These are phyloP conservation scores for Drosophila elegans DNA, from an alignment of 1,140 invertebrate genomes.

Conservation along the genomic window DNA sequence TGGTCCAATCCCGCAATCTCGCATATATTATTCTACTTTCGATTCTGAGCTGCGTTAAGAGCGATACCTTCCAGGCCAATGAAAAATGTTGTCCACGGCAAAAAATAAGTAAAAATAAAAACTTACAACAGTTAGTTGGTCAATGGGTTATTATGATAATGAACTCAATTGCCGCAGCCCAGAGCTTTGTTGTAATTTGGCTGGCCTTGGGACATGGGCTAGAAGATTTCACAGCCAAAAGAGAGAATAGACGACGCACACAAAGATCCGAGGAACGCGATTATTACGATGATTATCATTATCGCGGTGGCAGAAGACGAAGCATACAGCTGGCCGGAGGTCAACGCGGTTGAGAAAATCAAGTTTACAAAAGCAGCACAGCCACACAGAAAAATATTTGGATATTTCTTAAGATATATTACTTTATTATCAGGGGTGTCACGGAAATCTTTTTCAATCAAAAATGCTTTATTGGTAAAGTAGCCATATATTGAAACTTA, in stretches of 20 bases:
- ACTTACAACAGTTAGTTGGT: conserved; percentile 66
- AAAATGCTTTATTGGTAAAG: background rate
- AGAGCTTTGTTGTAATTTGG: conserved; percentile 69
- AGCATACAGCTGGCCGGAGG: conserved; percentile 68
- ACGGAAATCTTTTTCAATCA: background rate
- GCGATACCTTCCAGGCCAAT: conserved; percentile 1
- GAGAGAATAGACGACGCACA: conserved; percentile 48
- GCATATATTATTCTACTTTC: conserved; percentile 32
- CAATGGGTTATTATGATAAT: conserved; percentile 83
- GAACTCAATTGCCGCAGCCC: conserved; percentile 71
- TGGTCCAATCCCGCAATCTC: conserved; percentile 7
- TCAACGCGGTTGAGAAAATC: conserved; percentile 71
- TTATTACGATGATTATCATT: conserved; percentile 44
- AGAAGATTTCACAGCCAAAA: conserved; percentile 70
- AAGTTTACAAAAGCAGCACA: conserved; percentile 70
- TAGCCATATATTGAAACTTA: too few relatives aligned
- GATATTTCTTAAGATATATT: background rate
- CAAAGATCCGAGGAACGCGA: conserved; percentile 31
- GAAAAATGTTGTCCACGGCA: conserved; percentile 18
- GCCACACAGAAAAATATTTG: conserved; percentile 27
- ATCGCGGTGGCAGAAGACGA: conserved; percentile 26
- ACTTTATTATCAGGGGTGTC: background rate
- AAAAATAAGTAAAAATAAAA: background rate
- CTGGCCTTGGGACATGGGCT: conserved; percentile 61
- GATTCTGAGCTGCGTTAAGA: conserved; percentile 21